Evolutionary conservation across 1,140 invertebrate species (phyloP).

Genomic region (Holotrichia oblita): DNA sequence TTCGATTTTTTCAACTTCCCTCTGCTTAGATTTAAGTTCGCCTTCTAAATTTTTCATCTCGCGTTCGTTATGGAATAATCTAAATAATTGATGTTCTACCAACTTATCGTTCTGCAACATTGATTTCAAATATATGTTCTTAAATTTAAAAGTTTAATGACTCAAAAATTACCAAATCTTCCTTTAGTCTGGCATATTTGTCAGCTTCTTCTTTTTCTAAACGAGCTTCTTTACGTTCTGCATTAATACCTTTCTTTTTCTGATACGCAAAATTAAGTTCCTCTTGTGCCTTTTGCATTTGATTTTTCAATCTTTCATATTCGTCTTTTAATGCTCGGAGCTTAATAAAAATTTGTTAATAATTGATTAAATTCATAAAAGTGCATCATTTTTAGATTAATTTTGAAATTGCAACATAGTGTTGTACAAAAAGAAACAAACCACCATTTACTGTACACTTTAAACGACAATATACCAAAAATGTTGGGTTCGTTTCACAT

Average conservation of each 20-base stretch:
- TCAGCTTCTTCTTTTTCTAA: conserved; percentile 99
- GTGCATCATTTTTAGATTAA: too few species aligned
- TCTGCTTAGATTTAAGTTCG: conserved; percentile 85
- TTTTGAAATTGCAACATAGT: too few species aligned
- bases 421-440: too few species aligned
- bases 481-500: too few species aligned
- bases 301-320: conserved; percentile 90
- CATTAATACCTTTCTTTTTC: conserved; percentile 98
- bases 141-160: neutral
- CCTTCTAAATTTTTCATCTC: conserved; percentile 86
- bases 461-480: too few species aligned
- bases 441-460: too few species aligned
- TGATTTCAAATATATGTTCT: conserved; percentile 37
- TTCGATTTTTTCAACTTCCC: conserved; percentile 84
- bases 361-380: too few species aligned
- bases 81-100: conserved; percentile 91
- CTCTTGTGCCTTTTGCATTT: conserved; percentile 97
- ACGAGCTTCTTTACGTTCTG: conserved; percentile 97
- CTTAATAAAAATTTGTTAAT: conserved; percentile 59
- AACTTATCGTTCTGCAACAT: conserved; percentile 80
- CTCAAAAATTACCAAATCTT: conserved; percentile 81
- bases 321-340: conserved; percentile 92
- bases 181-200: conserved; percentile 93
- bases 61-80: conserved; percentile 94
- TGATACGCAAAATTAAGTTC: conserved; percentile 98